A percentile compares a stretch with the other conserved stretches of the same genome.
Evolutionary conservation across 1,140 invertebrate species (phyloP).

Genomic region (Limonius californicus): DNA sequence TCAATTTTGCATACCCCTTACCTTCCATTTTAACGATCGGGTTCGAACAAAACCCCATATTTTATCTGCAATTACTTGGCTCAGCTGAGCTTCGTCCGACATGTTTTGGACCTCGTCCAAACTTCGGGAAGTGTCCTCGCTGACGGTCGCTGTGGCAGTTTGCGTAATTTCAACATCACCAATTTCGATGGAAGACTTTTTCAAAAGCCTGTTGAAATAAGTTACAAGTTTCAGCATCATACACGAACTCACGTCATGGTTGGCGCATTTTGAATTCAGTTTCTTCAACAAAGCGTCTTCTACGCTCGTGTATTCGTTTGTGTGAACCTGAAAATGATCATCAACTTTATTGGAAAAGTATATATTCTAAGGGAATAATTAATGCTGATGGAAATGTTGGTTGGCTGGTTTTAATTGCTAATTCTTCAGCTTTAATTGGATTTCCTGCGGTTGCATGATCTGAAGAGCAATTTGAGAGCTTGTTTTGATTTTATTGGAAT

Average conservation of each 20-base stretch:
- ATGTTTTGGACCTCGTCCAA: conserved; percentile 43
- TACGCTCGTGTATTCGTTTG: conserved; percentile 39
- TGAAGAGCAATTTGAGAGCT: no score
- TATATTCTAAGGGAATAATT: no score
- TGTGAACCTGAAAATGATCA: conserved; percentile 36
- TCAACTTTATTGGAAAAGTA: no score
- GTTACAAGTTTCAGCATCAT: conserved; percentile 74
- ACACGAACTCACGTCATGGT: conserved; percentile 71
- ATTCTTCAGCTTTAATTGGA: no score
- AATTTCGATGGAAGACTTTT: conserved; percentile 71
- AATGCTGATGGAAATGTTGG: no score
- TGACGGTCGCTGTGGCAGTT: conserved; percentile 51
- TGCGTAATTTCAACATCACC: conserved; percentile 74
- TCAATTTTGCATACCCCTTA: conserved; percentile 19
- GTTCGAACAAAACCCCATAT: conserved; percentile 69
- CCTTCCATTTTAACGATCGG: conserved; percentile 62
- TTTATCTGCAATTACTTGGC: conserved; percentile 67
- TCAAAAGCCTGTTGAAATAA: conserved; percentile 75
- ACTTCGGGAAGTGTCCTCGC: conserved; percentile 37
- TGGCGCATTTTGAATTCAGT: conserved; percentile 69
- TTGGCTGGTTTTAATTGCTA: no score
- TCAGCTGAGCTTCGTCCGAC: conserved; percentile 65
- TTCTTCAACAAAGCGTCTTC: conserved; percentile 70
- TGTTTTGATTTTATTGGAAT: no score
- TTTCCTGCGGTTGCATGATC: no score